Evolutionary conservation across 2,113 vertebrate species (phyloP).

Genomic region (Xenus cinereus): DNA sequence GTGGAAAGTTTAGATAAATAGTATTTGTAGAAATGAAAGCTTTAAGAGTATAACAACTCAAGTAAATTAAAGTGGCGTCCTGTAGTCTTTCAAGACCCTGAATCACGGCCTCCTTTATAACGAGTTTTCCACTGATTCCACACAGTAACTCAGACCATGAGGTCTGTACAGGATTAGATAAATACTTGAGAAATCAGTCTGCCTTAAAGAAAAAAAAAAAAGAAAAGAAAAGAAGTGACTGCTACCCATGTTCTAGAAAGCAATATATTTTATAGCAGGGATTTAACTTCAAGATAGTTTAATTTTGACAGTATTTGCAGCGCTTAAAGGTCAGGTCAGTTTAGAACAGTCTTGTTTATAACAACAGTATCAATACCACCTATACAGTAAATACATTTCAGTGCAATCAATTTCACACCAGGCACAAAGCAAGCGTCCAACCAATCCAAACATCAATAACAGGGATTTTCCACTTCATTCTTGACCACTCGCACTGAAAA

Average conservation of each 20-base stretch:
- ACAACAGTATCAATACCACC: background rate
- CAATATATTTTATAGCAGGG: background rate
- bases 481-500: background rate
- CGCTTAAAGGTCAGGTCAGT: background rate
- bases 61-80: background rate
- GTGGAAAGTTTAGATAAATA: background rate
- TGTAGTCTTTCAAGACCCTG: background rate
- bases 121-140: background rate
- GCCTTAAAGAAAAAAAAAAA: background rate
- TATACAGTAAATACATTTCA: background rate
- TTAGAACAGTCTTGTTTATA: background rate
- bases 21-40: background rate
- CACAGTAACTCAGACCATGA: background rate
- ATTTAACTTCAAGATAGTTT: background rate
- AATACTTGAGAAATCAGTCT: background rate
- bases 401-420: background rate
- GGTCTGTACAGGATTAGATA: background rate
- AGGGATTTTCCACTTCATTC: background rate
- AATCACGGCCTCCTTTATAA: background rate
- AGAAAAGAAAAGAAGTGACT: background rate
- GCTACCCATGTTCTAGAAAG: background rate
- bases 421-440: background rate
- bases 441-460: background rate
- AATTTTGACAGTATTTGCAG: background rate
- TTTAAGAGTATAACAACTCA: background rate